Base-by-base conservation (phyloP, 2,113 vertebrate genomes). In the Misgurnus anguillicaudatus region DNA sequence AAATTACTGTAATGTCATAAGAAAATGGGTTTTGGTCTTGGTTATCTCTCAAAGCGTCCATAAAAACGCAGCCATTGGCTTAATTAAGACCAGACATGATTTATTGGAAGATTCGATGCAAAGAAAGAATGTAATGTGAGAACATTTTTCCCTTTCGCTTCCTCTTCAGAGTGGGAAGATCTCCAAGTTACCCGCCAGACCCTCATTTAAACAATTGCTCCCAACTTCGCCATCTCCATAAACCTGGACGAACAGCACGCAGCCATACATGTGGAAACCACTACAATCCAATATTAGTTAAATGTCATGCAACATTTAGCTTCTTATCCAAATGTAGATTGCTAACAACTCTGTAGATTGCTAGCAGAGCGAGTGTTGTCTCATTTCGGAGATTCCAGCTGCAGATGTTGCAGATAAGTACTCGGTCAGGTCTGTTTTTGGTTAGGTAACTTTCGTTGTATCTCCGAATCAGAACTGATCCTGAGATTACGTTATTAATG, bases 141-240 rank as follows among this genome's bases (percentile, higher is more conserved):
- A 57, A 57, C 19, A 16, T 58, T 57, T 48, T 39, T 47, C 6
- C 19, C 11, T 76, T 16, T 61, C 65, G 3, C 10, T 51, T 69
- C 61, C 64, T 68, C 51, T 64, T 42, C 55, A 77, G 77, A 80
- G 82, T 83, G 77, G 83, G 84, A 86, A 48, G 6, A 14, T 75
- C 68, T 83, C 82, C 86, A 87, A 87, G 73, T 69, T 45, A 58
- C 11, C 48, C 81, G 83, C 84, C 87, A 89, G 85, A 89, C 85
- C 86, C 82, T 85, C 82, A 83, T 90, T 81, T 89, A 81, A 90
- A 84, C 48, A 85, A 70, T 86, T 87, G 83, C 85, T 89, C 85
- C 80, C 80, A 82, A 80, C 79, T 68, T 75, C 84, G 85, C 86
- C 84, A 70, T 85, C 41, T 73, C 84, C 80, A 78, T 87, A 87